Evolutionary conservation across 1,140 invertebrate genomes (phyloP).

Genomic region (Drosophila subobscura): DNA sequence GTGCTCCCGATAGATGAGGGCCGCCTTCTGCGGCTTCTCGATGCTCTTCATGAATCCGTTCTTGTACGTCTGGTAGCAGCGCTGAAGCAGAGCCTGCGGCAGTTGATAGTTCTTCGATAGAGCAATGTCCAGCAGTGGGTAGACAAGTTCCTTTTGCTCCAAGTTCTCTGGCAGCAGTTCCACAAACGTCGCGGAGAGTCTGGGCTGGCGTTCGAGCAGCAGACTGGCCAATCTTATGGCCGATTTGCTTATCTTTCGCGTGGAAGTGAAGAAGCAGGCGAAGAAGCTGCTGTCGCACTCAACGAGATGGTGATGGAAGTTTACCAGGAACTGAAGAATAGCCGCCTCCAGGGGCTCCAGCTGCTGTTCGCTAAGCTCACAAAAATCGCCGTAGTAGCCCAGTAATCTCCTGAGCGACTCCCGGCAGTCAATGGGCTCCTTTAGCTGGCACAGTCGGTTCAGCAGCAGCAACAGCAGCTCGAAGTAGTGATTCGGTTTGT

Average conservation of each 20-base stretch:
- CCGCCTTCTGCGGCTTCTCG: conserved; percentile 87
- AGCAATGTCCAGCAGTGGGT: conserved; percentile 85
- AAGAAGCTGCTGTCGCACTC: conserved; percentile 84
- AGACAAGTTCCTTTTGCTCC: conserved; percentile 85
- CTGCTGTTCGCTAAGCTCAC: conserved; percentile 71
- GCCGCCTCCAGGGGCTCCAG: conserved; percentile 85
- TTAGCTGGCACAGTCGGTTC: conserved; percentile 51
- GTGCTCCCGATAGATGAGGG: conserved; percentile 85
- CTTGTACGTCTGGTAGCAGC: conserved; percentile 86
- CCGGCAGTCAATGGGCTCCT: conserved; percentile 53
- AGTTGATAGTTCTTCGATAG: conserved; percentile 80
- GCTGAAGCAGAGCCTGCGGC: conserved; percentile 83
- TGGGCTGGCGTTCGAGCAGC: conserved; percentile 84
- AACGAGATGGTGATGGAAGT: conserved; percentile 85
- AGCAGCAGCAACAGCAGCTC: conserved; percentile 60
- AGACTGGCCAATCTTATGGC: conserved; percentile 84
- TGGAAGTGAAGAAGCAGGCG: conserved; percentile 72
- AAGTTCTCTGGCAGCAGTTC: conserved; percentile 53
- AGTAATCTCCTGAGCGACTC: conserved; percentile 49
- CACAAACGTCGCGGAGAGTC: conserved; percentile 83
- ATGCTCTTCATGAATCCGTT: conserved; percentile 86
- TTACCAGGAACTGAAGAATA: conserved; percentile 85
- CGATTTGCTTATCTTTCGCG: conserved; percentile 84
- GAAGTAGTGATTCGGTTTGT: conserved; percentile 56
- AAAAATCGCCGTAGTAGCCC: conserved; percentile 44